Evolutionary conservation across 2,797 vertebrate genomes (phyloP).

Genomic region (Syngnathus acus): DNA sequence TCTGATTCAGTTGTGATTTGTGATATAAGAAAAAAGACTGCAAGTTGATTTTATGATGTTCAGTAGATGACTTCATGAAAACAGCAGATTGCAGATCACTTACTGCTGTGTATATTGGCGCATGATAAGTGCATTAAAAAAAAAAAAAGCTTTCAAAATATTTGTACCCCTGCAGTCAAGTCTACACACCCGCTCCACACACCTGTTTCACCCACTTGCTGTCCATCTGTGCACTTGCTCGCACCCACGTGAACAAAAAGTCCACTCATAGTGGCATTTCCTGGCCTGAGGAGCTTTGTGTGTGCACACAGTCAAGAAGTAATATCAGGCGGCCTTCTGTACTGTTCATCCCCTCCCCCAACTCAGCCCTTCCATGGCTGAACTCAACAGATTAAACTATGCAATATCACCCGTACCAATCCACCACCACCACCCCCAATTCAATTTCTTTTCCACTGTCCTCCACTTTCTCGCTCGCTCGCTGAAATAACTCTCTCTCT

Average conservation of each 20-base stretch:
- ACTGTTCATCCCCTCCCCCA: constrained; percentile 50
- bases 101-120: constrained; percentile 1
- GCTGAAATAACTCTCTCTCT: constrained; percentile 59
- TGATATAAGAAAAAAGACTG: constrained; percentile 37
- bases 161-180: constrained; percentile 23
- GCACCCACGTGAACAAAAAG: constrained; percentile 10
- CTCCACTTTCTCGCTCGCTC: constrained; percentile 41
- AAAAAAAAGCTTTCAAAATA: constrained; percentile 27
- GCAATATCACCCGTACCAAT: constrained; percentile 71
- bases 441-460: constrained; percentile 57
- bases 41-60: constrained; percentile 33
- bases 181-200: constrained; percentile 43
- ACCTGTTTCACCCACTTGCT: constrained; percentile 39
- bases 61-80: constrained; percentile 36
- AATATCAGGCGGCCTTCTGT: constrained; percentile 51
- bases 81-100: constrained; percentile 38
- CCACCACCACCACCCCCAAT: constrained; percentile 47
- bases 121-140: neutral
- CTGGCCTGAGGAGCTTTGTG: constrained; percentile 26
- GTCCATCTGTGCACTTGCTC: constrained; percentile 47
- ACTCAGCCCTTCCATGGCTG: constrained; percentile 47
- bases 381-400: constrained; percentile 76
- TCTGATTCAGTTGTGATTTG: constrained; percentile 26
- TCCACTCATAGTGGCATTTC: constrained; percentile 13
- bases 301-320: constrained; percentile 28